phyloP scores from a whole-genome alignment of 2,888 invertebrate genomes.

The Tuberolachnus salignus region DNA sequence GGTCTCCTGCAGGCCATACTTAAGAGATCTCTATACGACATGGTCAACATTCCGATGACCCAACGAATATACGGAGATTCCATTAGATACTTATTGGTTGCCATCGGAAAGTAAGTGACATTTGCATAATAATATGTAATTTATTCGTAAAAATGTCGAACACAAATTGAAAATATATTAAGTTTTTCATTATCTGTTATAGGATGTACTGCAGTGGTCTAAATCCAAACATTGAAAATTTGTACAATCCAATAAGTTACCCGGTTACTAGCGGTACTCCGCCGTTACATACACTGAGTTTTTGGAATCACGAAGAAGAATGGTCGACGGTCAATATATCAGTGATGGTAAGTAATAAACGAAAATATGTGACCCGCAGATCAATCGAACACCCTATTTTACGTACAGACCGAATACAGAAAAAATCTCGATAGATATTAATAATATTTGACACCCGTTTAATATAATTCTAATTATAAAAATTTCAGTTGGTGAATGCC shows the following conservation, averaged over 20 bases:
- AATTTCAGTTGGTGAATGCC: conserved; percentile 1
- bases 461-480: too few species aligned
- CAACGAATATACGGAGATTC: conserved; percentile 66
- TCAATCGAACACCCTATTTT: too few species aligned
- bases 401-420: too few species aligned
- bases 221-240: conserved; percentile 73
- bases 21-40: conserved; percentile 65
- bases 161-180: neutral
- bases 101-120: conserved; percentile 70
- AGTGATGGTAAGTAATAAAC: conserved; percentile 1
- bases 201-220: conserved; percentile 76
- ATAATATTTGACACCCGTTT: too few species aligned
- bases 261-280: conserved; percentile 81
- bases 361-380: too few species aligned
- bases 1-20: conserved; percentile 86
- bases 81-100: conserved; percentile 68
- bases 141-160: too few species aligned
- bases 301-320: conserved; percentile 68
- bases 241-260: conserved; percentile 77
- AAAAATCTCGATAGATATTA: too few species aligned
- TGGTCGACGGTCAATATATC: conserved; percentile 62
- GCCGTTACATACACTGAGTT: conserved; percentile 66
- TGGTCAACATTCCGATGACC: conserved; percentile 74
- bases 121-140: too few species aligned
- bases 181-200: neutral